These are phyloP conservation scores for Avahi laniger DNA, from an alignment of 2,797 vertebrate species.

Conservation along the genomic window DNA sequence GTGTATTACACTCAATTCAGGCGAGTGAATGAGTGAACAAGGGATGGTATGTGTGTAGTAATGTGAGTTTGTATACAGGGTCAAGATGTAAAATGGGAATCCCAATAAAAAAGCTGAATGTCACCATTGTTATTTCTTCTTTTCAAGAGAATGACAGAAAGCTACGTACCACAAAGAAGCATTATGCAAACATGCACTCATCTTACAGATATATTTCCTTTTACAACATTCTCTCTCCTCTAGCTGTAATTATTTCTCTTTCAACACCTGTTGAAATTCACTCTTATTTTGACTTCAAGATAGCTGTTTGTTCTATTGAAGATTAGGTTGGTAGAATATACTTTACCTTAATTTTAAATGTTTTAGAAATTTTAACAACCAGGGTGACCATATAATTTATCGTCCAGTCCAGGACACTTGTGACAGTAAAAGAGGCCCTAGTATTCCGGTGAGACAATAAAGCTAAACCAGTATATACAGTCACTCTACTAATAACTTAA, in stretches of 20 bases:
- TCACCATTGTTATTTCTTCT: not conserved
- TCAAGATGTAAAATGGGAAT: not conserved
- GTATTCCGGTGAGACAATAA: not conserved
- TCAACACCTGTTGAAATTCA: conserved; percentile 17
- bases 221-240: conserved; percentile 1
- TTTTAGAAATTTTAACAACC: conserved; percentile 17
- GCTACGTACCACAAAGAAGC: not conserved
- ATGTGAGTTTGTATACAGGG: not conserved
- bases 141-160: not conserved
- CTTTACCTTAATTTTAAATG: not conserved
- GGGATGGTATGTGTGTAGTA: not conserved
- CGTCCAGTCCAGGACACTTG: not conserved
- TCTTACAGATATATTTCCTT: not conserved
- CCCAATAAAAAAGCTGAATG: not conserved
- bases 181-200: not conserved
- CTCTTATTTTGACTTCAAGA: not conserved
- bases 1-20: not conserved
- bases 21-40: not conserved
- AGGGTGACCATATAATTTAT: not conserved
- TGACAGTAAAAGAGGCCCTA: not conserved
- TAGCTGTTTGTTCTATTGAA: not conserved
- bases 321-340: conserved; percentile 3
- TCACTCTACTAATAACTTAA: not conserved
- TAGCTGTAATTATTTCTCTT: not conserved
- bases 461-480: not conserved